A percentile compares a stretch with the other conserved stretches of the same genome.
Evolutionary conservation across 2,888 invertebrate genomes (phyloP).

Genomic region (Gymnosoma rotundatum): DNA sequence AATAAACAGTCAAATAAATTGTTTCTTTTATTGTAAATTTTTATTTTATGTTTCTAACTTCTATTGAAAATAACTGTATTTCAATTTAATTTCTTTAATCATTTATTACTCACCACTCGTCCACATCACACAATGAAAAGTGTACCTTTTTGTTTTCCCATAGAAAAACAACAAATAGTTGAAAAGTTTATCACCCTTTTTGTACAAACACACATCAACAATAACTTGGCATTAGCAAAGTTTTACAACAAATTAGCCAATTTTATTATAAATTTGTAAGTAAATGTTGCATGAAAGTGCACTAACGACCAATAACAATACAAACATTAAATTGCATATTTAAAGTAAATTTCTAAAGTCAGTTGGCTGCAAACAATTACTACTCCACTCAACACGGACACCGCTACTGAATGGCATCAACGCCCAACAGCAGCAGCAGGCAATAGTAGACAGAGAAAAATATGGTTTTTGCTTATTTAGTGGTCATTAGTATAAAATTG

Average conservation of each 20-base stretch:
- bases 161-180: constrained; percentile 42
- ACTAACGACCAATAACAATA: constrained; percentile 63
- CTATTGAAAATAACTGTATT: background rate
- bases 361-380: constrained; percentile 28
- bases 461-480: constrained; percentile 51
- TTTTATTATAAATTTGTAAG: constrained; percentile 65
- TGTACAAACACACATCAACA: constrained; percentile 12
- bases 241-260: constrained; percentile 67
- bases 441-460: constrained; percentile 50
- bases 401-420: constrained; percentile 25
- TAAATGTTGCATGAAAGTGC: constrained; percentile 65
- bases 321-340: constrained; percentile 68
- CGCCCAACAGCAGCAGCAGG: constrained; percentile 12
- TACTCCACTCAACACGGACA: constrained; percentile 12
- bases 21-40: background rate
- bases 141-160: background rate
- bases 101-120: background rate
- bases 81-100: background rate
- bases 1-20: background rate
- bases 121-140: background rate
- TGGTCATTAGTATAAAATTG: constrained; percentile 51
- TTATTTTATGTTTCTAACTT: background rate
- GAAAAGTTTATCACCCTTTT: constrained; percentile 22
- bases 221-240: constrained; percentile 31
- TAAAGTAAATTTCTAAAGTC: constrained; percentile 56